phyloP scores from a whole-genome alignment of 2,797 vertebrate species.

The Emydoidea blandingii region DNA sequence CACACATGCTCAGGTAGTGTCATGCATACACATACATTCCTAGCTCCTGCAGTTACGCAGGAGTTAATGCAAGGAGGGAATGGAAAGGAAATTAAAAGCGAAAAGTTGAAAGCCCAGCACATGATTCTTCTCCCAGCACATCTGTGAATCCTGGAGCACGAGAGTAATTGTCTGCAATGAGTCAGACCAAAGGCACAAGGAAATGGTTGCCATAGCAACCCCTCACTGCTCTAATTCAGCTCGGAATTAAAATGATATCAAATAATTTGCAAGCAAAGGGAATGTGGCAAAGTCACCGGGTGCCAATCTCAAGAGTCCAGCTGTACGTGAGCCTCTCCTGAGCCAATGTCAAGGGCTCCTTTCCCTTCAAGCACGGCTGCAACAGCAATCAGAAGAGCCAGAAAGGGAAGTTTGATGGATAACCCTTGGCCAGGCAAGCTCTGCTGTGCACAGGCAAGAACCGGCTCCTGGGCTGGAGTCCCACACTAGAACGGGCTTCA shows the following conservation, averaged over 20 bases:
- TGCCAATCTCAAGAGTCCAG: conserved; percentile 64
- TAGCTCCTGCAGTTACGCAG: conserved; percentile 12
- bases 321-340: conserved; percentile 36
- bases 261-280: conserved; percentile 78
- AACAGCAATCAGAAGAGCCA: background rate
- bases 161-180: conserved; percentile 80
- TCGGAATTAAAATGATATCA: conserved; percentile 81
- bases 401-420: background rate
- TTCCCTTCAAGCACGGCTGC: conserved; percentile 13
- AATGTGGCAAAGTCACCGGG: conserved; percentile 22
- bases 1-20: rapidly evolving
- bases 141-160: conserved; percentile 68
- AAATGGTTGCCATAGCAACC: conserved; percentile 83
- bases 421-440: background rate
- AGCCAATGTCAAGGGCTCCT: conserved; percentile 48
- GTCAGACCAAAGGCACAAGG: conserved; percentile 81
- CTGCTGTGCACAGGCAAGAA: background rate
- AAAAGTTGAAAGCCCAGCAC: conserved; percentile 63
- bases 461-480: background rate
- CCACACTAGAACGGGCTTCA: conserved; percentile 8
- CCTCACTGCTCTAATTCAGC: conserved; percentile 78
- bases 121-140: conserved; percentile 70
- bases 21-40: background rate
- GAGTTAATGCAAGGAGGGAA: conserved; percentile 58
- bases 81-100: conserved; percentile 55